Evolutionary conservation across 2,797 vertebrate genomes (phyloP).

Genomic region (Eulemur rubriventer): DNA sequence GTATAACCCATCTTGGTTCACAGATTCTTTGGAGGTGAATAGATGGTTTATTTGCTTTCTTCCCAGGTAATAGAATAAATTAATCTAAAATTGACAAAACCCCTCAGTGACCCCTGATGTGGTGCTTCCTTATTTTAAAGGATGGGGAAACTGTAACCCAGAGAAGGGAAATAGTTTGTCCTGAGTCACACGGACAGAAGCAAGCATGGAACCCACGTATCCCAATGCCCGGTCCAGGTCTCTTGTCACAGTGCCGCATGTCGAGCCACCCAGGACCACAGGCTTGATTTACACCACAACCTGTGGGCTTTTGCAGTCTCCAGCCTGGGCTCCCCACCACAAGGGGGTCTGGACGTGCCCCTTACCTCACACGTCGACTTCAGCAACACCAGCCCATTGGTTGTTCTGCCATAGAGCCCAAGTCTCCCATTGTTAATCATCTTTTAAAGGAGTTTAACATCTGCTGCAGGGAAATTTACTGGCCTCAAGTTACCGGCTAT

Average conservation of each 20-base stretch:
- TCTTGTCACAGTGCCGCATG: background rate
- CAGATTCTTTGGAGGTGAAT: background rate
- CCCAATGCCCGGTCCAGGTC: background rate
- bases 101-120: conserved; percentile 15
- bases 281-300: conserved; percentile 70
- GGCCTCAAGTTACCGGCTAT: conserved; percentile 79
- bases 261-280: conserved; percentile 26
- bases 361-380: conserved; percentile 71
- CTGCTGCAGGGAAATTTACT: conserved; percentile 80
- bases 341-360: background rate
- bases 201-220: background rate
- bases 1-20: background rate
- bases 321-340: conserved; percentile 43
- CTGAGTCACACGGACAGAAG: conserved; percentile 37
- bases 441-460: conserved; percentile 81
- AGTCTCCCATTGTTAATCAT: conserved; percentile 79
- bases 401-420: conserved; percentile 36
- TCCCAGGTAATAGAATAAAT: conserved; percentile 50
- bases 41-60: conserved; percentile 45
- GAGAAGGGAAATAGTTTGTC: background rate
- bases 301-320: conserved; percentile 45
- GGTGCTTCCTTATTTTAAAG: conserved; percentile 45
- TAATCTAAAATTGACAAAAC: conserved; percentile 35
- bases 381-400: conserved; percentile 60
- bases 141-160: conserved; percentile 22